These are phyloP conservation scores for Anthopleura sola DNA, from an alignment of 64 coral and sea anemone genomes.

Conservation along the genomic window DNA sequence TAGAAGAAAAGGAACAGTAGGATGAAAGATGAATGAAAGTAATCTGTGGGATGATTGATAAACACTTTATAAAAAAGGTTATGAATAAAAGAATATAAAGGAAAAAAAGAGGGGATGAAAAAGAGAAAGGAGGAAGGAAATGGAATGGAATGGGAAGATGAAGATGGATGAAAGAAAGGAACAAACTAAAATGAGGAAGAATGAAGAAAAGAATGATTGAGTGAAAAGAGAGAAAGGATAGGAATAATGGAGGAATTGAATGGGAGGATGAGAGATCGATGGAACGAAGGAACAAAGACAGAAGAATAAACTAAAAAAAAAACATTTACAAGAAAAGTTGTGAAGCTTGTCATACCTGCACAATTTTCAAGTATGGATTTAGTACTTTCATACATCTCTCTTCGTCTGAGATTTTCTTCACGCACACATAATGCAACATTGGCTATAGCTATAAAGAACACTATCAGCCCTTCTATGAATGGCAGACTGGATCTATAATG, in stretches of 20 bases:
- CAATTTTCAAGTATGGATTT: slow-evolving; percentile 50
- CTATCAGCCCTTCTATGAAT: slow-evolving; percentile 64
- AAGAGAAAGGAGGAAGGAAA: too few species aligned
- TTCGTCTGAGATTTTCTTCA: slow-evolving; percentile 80
- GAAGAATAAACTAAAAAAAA: neutral
- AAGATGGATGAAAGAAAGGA: too few species aligned
- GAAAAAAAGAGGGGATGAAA: too few species aligned
- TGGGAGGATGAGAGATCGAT: neutral
- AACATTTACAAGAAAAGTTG: too few species aligned
- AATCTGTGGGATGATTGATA: neutral
- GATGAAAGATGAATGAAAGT: neutral
- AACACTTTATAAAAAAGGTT: neutral
- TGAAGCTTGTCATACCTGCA: slow-evolving; percentile 52
- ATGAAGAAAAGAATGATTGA: too few species aligned
- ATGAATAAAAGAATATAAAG: too few species aligned
- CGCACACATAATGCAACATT: slow-evolving; percentile 78
- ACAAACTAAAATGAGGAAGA: too few species aligned
- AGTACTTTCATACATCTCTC: slow-evolving; percentile 72
- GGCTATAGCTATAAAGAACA: slow-evolving; percentile 50
- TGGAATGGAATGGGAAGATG: too few species aligned
- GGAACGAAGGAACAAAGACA: neutral
- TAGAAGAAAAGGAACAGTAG: too few species aligned
- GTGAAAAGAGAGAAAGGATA: too few species aligned
- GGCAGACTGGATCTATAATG: slow-evolving; percentile 47
- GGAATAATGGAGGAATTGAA: neutral